Conservation (phyloP, 2,888 invertebrate species). For the Spilosoma lubricipeda region DNA sequence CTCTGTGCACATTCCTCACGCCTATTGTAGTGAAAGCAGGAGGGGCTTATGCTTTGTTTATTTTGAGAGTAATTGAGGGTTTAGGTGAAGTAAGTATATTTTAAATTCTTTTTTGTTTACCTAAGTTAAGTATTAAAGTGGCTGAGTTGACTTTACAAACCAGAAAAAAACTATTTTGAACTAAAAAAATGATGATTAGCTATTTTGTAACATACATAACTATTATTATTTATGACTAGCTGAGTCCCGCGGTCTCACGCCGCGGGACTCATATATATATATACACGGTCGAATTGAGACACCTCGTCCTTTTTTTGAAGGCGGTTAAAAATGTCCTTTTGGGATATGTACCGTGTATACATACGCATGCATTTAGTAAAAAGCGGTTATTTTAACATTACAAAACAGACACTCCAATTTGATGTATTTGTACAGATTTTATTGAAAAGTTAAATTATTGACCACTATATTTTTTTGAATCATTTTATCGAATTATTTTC, state of each 20-base stretch:
- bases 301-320: too few species aligned
- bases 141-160: background rate
- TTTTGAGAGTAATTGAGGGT: slow-evolving; percentile 84
- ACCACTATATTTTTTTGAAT: background rate
- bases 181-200: background rate
- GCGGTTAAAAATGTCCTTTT: too few species aligned
- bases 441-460: background rate
- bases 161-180: background rate
- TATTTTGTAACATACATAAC: too few species aligned
- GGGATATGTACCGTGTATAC: too few species aligned
- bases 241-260: too few species aligned
- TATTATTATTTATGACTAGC: background rate
- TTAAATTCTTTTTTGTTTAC: background rate
- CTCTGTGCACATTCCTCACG: slow-evolving; percentile 92
- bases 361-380: too few species aligned
- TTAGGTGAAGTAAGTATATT: slow-evolving; percentile 88
- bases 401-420: too few species aligned
- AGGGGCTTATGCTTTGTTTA: slow-evolving; percentile 85
- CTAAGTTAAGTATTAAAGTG: background rate
- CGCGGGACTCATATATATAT: too few species aligned
- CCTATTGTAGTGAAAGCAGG: slow-evolving; percentile 89
- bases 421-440: too few species aligned
- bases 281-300: too few species aligned
- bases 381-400: too few species aligned
- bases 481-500: background rate